Conservation (phyloP, 1,140 invertebrate species). For the Drosophila ogumai region DNA sequence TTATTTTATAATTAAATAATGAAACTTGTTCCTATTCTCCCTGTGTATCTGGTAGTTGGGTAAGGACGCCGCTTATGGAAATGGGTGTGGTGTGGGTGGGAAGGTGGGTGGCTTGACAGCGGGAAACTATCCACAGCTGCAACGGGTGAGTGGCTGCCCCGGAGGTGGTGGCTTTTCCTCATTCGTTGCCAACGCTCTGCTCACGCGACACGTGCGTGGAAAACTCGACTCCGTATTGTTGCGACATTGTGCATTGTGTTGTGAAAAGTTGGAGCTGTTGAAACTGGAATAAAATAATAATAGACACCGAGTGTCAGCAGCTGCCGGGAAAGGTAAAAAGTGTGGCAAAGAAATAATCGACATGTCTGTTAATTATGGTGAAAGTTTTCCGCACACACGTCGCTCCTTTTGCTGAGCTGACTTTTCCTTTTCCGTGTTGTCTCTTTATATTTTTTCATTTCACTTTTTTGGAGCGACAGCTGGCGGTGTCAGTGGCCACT, state of each 20-base stretch:
- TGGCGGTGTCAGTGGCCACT: constrained; percentile 56
- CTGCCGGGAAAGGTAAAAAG: constrained; percentile 77
- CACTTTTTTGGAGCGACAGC: constrained; percentile 61
- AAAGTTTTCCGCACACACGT: constrained; percentile 67
- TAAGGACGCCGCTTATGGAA: constrained; percentile 75
- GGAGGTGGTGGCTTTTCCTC: constrained; percentile 40
- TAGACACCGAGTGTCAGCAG: constrained; percentile 48
- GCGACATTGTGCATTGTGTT: constrained; percentile 51
- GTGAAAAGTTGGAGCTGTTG: constrained; percentile 69
- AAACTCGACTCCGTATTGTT: constrained; percentile 58
- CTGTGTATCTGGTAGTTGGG: constrained; percentile 37
- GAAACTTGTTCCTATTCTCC: constrained; percentile 1
- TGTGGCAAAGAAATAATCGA: constrained; percentile 78
- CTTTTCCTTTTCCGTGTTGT: constrained; percentile 37
- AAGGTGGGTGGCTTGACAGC: constrained; percentile 34
- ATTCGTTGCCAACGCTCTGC: constrained; percentile 69
- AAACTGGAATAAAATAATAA: constrained; percentile 60
- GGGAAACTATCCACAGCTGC: constrained; percentile 51
- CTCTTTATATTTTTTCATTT: constrained; percentile 25
- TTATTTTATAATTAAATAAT: neutral
- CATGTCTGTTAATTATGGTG: constrained; percentile 83
- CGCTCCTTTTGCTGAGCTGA: constrained; percentile 55
- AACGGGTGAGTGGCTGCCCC: constrained; percentile 53
- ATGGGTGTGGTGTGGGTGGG: constrained; percentile 28
- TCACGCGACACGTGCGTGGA: constrained; percentile 77